phyloP scores from a whole-genome alignment of 2,797 vertebrate species.

The Buceros bicornis region DNA sequence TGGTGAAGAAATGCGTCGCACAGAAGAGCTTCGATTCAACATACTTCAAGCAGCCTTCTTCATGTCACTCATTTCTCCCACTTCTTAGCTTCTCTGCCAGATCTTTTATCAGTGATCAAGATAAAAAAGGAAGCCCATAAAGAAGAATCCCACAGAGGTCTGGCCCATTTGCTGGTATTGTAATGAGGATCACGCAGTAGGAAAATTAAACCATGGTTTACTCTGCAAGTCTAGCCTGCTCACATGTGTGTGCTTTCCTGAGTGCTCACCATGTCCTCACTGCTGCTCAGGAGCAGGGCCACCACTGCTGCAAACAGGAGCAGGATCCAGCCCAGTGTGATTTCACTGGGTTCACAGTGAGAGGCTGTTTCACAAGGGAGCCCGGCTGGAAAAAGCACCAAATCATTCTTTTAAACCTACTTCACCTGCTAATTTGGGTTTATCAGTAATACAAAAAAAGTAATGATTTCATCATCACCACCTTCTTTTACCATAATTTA shows the following conservation, averaged over 20 bases:
- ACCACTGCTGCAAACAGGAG: background rate
- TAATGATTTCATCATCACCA: background rate
- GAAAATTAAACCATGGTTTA: background rate
- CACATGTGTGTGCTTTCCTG: rapidly evolving
- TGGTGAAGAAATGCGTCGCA: background rate
- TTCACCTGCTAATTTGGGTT: background rate
- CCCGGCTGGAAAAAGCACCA: background rate
- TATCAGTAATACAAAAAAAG: background rate
- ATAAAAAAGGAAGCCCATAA: background rate
- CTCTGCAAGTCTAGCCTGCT: background rate
- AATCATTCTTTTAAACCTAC: background rate
- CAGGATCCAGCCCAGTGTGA: background rate
- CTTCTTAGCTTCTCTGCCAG: background rate
- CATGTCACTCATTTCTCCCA: background rate
- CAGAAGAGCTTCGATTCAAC: background rate
- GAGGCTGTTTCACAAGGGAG: background rate
- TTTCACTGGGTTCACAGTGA: background rate
- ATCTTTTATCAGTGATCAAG: background rate
- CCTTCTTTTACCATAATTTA: background rate
- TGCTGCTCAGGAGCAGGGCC: background rate
- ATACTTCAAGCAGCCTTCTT: background rate
- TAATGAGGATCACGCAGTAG: background rate
- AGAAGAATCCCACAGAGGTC: background rate
- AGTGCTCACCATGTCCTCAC: background rate
- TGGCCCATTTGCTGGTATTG: background rate